Evolutionary conservation across 2,888 invertebrate species (phyloP), one percentile per base, ranked within the genome.

Genomic region (Geotrupes spiniger): DNA sequence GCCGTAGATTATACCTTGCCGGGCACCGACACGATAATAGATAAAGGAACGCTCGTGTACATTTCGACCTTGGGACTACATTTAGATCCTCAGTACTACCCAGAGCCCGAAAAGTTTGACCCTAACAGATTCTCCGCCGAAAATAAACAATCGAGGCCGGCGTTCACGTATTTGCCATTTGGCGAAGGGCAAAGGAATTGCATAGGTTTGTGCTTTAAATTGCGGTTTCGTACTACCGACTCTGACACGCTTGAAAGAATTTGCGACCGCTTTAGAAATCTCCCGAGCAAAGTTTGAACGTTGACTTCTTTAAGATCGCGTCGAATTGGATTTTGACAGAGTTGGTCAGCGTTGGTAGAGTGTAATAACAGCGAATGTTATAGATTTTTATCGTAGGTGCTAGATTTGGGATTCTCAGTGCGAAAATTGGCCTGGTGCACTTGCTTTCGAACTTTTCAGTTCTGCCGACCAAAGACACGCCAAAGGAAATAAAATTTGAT

Each of bases 151-250:
- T 37, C 8, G 4, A 27, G 41, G 6, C 17, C 21, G 4, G 15
- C 16, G 2, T 25, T 10, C 17, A 9, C 37, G 2, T 48, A 28
- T 25, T 2, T 48, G n/a, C 37, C 48, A 2, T 48, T 48, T 27
- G 48, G 48, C n/a, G 42, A 29, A 28, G 42, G 48, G 4, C 37
- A 42, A 11, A 37, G 48, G 31, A 48, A 11, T 21, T 48, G 48
- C 38, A 48, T 48, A 16, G 48, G 46, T 10, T 9, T 28, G 21
- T 45, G n/a, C 6, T n/a, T n/a, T n/a, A n/a, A n/a, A n/a, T n/a
- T n/a, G n/a, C n/a, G n/a, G n/a, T n/a, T n/a, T n/a, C 6, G 21
- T 21, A 21, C 6, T 21, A 4, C 21, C 6, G 21, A 3, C 3
- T 21, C 4, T 21, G 21, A n/a, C n/a, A n/a, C n/a, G n/a, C n/a